Conservation (phyloP, 2,888 invertebrate genomes). For the Lissonota sp. region DNA sequence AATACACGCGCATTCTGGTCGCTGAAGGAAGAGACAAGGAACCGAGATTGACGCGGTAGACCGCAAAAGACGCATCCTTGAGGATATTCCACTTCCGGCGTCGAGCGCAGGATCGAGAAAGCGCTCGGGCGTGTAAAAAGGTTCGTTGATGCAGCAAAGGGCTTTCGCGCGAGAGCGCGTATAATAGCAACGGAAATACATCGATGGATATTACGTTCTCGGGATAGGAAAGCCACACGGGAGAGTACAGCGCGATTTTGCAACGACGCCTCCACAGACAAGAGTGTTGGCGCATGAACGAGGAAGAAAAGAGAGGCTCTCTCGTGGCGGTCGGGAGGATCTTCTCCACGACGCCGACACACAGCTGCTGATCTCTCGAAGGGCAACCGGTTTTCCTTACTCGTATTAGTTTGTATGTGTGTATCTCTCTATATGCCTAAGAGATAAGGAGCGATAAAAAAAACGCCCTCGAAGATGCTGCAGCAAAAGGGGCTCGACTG, state of each 20-base stretch:
- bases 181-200: constrained; percentile 51
- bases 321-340: constrained; percentile 54
- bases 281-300: constrained; percentile 31
- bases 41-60: constrained; percentile 49
- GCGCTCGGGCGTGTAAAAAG: constrained; percentile 37
- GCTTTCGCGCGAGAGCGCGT: constrained; percentile 56
- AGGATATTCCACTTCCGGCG: constrained; percentile 9
- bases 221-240: constrained; percentile 59
- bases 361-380: constrained; percentile 57
- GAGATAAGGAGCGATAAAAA: constrained; percentile 59
- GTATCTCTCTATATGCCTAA: too few relatives aligned
- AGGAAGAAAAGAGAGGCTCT: constrained; percentile 52
- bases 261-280: constrained; percentile 22
- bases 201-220: constrained; percentile 34
- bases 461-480: constrained; percentile 47
- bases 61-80: constrained; percentile 47
- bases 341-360: constrained; percentile 50
- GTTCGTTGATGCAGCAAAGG: constrained; percentile 28
- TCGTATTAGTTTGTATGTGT: constrained; percentile 26
- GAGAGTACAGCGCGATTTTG: constrained; percentile 41
- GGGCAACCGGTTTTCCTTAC: constrained; percentile 62
- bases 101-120: constrained; percentile 18
- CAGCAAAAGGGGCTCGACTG: too few relatives aligned
- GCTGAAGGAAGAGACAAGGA: constrained; percentile 16
- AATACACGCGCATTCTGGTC: background rate